phyloP scores from a whole-genome alignment of 2,888 invertebrate species.

The Seladonia tumulorum region DNA sequence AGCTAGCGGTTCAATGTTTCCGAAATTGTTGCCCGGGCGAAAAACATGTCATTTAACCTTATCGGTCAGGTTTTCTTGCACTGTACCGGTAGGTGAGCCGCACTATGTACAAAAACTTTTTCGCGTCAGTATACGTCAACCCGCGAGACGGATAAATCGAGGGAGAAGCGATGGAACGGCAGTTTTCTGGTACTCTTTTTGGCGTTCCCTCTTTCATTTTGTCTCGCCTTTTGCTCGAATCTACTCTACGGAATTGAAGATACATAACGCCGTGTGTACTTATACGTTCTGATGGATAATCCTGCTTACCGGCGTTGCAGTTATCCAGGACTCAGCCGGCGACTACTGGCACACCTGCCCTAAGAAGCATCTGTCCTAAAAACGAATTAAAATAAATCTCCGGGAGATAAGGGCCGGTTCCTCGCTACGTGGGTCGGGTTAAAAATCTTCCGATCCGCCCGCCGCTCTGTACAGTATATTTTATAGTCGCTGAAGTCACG shows the following conservation, averaged over 20 bases:
- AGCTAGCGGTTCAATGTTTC: neutral
- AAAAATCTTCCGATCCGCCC: constrained; percentile 1
- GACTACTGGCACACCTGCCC: neutral
- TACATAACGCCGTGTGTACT: constrained; percentile 13
- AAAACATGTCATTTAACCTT: neutral
- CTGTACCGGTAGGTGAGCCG: no score
- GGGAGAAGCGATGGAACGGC: neutral
- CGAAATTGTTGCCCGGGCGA: neutral
- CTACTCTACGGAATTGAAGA: constrained; percentile 18
- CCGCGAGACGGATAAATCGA: constrained; percentile 7
- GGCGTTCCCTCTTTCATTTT: constrained; percentile 14
- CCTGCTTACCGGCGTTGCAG: constrained; percentile 18
- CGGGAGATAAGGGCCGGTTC: neutral
- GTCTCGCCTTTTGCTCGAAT: constrained; percentile 8
- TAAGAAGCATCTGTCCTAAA: neutral
- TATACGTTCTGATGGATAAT: constrained; percentile 23
- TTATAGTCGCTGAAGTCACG: constrained; percentile 6
- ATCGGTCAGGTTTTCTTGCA: neutral
- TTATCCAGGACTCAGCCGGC: neutral
- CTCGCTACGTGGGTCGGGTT: constrained; percentile 2
- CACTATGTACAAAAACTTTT: neutral
- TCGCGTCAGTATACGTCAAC: neutral
- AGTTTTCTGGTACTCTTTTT: neutral
- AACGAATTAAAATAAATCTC: constrained; percentile 39
- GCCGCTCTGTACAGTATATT: neutral